Percentiles rank a stretch among this genome's conserved stretches.
These are phyloP conservation scores for Hypsibius dujardini DNA, from an alignment of 1,140 invertebrate genomes.

Conservation along the genomic window DNA sequence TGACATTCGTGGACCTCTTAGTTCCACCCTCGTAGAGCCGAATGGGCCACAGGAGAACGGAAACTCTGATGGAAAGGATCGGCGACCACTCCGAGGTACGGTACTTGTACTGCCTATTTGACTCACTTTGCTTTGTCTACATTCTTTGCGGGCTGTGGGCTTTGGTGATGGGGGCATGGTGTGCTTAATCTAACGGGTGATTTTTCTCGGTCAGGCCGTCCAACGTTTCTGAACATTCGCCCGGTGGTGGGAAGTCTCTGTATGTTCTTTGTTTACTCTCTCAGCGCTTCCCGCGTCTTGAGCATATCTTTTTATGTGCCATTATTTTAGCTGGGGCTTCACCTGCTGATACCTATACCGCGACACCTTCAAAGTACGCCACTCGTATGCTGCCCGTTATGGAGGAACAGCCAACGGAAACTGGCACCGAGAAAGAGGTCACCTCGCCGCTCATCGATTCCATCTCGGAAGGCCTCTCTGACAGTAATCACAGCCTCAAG, in stretches of 20 bases:
- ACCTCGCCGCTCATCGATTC: neutral
- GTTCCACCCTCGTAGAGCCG: neutral
- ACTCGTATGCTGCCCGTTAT: neutral
- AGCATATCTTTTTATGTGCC: neutral
- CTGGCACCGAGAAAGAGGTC: neutral
- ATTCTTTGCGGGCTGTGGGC: no score
- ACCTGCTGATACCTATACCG: neutral
- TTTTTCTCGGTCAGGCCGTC: neutral
- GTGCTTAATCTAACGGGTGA: neutral
- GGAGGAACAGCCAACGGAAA: slow-evolving; percentile 2
- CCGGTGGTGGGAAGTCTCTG: slow-evolving; percentile 15
- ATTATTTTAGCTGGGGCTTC: neutral
- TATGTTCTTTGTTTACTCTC: neutral
- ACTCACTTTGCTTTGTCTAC: no score
- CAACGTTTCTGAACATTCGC: slow-evolving; percentile 12
- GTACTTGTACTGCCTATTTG: no score
- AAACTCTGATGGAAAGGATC: neutral
- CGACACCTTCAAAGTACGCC: slow-evolving; percentile 4
- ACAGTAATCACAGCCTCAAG: slow-evolving; percentile 9
- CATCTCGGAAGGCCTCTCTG: neutral
- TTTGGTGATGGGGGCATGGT: neutral
- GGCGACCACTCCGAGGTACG: neutral
- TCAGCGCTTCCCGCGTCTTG: neutral
- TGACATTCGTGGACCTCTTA: neutral
- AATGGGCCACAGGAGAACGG: neutral